Evolutionary conservation across 2,113 vertebrate genomes (phyloP).

Genomic region (Eretmochelys imbricata): DNA sequence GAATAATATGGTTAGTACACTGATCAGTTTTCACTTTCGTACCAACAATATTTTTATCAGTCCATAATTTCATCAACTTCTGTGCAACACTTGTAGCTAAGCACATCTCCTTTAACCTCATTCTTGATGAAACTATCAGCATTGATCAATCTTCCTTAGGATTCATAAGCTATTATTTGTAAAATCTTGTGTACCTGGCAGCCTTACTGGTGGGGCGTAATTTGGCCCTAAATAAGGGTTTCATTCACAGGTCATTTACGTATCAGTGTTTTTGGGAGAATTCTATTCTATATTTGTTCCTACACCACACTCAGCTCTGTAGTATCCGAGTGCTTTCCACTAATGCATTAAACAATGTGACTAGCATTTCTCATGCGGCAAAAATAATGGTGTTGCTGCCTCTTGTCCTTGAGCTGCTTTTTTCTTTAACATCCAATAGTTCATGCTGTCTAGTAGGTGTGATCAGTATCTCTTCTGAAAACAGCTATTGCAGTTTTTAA

Average conservation of each 20-base stretch:
- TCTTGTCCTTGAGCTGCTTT: not conserved
- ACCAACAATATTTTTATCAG: not conserved
- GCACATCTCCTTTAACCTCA: not conserved
- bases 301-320: not conserved
- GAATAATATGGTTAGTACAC: not conserved
- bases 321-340: not conserved
- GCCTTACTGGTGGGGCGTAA: fast-evolving
- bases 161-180: not conserved
- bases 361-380: not conserved
- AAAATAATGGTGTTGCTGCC: not conserved
- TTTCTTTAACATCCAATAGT: not conserved
- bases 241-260: not conserved
- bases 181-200: not conserved
- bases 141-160: not conserved
- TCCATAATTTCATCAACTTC: not conserved
- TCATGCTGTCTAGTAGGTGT: not conserved
- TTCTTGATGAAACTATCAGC: not conserved
- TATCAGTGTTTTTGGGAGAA: not conserved
- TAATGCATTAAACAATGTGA: not conserved
- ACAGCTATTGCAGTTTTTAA: not conserved
- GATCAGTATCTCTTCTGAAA: not conserved
- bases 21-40: not conserved
- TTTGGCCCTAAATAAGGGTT: not conserved
- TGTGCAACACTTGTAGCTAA: not conserved
- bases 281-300: not conserved